phyloP scores from a whole-genome alignment of 2,797 vertebrate species.

The Poeciliopsis paucimaculata region DNA sequence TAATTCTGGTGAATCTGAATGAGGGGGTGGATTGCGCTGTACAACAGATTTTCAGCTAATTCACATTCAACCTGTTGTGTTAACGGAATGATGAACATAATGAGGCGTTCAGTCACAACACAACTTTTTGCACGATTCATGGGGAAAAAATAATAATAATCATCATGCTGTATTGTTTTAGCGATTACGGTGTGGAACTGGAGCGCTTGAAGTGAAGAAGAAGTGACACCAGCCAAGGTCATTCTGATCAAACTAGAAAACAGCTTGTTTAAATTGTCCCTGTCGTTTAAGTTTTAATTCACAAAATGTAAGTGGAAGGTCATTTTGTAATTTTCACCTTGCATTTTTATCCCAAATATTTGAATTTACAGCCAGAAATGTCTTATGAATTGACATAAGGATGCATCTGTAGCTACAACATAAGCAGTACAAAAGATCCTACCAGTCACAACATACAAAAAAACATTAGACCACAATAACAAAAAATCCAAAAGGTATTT shows the following conservation, averaged over 20 bases:
- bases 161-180: background rate
- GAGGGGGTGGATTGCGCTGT: constrained; percentile 26
- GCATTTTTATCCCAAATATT: background rate
- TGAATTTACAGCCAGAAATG: background rate
- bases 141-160: background rate
- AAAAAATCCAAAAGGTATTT: background rate
- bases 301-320: background rate
- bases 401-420: background rate
- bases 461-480: background rate
- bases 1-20: constrained; percentile 32
- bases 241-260: background rate
- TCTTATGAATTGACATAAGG: background rate
- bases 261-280: background rate
- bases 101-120: constrained; percentile 56
- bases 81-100: constrained; percentile 21
- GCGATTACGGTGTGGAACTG: constrained; percentile 9
- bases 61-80: constrained; percentile 1
- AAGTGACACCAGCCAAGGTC: background rate
- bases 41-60: constrained; percentile 11
- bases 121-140: constrained; percentile 4
- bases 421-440: background rate
- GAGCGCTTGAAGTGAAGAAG: background rate
- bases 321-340: background rate
- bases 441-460: background rate
- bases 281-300: background rate